phyloP scores from a whole-genome alignment of 1,140 invertebrate genomes.

The Nasonia giraulti region DNA sequence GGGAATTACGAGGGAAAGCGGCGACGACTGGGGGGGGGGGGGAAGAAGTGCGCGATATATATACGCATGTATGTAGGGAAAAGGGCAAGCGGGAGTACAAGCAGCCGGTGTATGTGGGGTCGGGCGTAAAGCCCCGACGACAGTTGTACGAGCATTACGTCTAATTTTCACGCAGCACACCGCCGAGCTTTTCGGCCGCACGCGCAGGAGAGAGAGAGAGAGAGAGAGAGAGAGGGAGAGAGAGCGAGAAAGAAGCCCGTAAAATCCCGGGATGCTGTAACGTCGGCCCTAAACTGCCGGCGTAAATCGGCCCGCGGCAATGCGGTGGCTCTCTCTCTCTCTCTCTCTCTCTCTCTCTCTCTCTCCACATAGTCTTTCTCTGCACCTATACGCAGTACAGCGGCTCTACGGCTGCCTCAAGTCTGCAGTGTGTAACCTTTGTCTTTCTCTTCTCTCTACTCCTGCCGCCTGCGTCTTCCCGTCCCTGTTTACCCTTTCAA shows the following conservation, averaged over 20 bases:
- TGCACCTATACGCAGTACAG: neutral
- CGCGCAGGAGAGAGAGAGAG: neutral
- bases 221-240: neutral
- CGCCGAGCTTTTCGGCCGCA: neutral
- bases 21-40: neutral
- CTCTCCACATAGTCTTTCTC: neutral
- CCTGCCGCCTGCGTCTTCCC: too few relatives aligned
- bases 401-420: neutral
- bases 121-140: constrained; percentile 24
- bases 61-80: neutral
- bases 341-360: too few relatives aligned
- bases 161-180: constrained; percentile 52
- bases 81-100: neutral
- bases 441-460: neutral
- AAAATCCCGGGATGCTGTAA: neutral
- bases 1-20: neutral
- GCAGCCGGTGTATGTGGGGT: neutral
- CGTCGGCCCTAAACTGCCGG: neutral
- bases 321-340: neutral
- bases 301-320: constrained; percentile 10
- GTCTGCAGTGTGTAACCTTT: neutral
- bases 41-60: neutral
- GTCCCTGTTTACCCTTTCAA: constrained; percentile 19
- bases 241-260: neutral
- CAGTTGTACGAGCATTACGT: constrained; percentile 54